phyloP scores from a whole-genome alignment of 1,140 invertebrate genomes.

The Drosophila mojavensis region DNA sequence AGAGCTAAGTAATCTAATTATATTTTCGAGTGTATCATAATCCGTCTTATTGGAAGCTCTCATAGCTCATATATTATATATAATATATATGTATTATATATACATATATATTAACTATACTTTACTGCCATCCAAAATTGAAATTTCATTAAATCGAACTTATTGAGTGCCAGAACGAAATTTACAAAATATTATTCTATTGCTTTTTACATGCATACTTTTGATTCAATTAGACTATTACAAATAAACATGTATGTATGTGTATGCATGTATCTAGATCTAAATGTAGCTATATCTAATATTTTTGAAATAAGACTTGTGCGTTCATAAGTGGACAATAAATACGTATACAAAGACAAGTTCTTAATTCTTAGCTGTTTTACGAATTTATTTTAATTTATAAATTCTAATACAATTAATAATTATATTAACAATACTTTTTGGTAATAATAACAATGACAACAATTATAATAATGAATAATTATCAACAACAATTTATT shows the following conservation, averaged over 20 bases:
- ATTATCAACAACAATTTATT: too few relatives aligned
- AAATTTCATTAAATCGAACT: conserved; percentile 37
- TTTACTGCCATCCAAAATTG: conserved; percentile 55
- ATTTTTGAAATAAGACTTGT: conserved; percentile 39
- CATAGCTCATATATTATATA: conserved; percentile 21
- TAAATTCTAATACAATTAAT: background rate
- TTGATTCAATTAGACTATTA: conserved; percentile 3
- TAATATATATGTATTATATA: background rate
- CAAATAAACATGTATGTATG: background rate
- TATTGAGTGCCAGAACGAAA: conserved; percentile 46
- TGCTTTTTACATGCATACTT: conserved; percentile 39
- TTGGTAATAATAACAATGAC: conserved; percentile 8
- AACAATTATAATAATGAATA: background rate
- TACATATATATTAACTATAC: conserved; percentile 24
- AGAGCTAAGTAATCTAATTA: conserved; percentile 42
- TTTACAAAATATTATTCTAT: conserved; percentile 22
- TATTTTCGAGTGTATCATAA: conserved; percentile 32
- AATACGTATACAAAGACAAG: conserved; percentile 43
- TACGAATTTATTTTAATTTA: background rate
- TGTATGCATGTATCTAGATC: conserved; percentile 19
- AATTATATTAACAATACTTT: background rate
- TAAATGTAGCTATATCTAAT: conserved; percentile 24
- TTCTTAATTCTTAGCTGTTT: background rate
- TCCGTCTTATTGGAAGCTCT: conserved; percentile 51
- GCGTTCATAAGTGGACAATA: conserved; percentile 68